A percentile compares a stretch with the other conserved stretches of the same genome.
Conservation (phyloP, 2,888 invertebrate species). For the Meteorus colon region DNA sequence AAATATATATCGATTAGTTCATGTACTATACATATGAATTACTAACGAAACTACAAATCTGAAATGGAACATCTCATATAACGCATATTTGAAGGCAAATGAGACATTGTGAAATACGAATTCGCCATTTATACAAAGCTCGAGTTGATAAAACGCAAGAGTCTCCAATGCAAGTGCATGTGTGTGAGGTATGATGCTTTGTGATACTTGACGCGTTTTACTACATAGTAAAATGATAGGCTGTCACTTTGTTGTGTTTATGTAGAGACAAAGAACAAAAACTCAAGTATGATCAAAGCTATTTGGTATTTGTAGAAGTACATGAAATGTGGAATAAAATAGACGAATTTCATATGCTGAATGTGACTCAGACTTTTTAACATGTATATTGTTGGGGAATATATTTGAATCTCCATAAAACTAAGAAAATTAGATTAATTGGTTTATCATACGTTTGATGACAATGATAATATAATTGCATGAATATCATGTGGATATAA, state of each 20-base stretch:
- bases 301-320: background rate
- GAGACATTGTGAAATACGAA: constrained; percentile 17
- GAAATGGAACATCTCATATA: background rate
- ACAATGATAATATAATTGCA: too few relatives aligned
- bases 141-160: constrained; percentile 8
- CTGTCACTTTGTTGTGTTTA: background rate
- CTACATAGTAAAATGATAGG: constrained; percentile 7
- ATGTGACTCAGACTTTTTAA: background rate
- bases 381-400: background rate
- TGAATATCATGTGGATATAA: too few relatives aligned
- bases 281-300: background rate
- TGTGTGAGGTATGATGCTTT: constrained; percentile 25
- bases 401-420: too few relatives aligned
- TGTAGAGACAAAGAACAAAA: background rate
- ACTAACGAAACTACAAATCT: background rate
- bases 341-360: background rate
- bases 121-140: background rate
- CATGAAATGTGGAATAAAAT: background rate
- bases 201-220: constrained; percentile 38
- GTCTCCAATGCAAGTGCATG: background rate
- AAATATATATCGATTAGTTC: too few relatives aligned
- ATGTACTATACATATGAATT: too few relatives aligned
- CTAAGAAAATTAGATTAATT: too few relatives aligned
- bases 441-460: too few relatives aligned
- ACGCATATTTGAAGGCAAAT: constrained; percentile 32